Base-by-base conservation (phyloP, 2,113 vertebrate genomes). In the Engraulis encrasicolus region DNA sequence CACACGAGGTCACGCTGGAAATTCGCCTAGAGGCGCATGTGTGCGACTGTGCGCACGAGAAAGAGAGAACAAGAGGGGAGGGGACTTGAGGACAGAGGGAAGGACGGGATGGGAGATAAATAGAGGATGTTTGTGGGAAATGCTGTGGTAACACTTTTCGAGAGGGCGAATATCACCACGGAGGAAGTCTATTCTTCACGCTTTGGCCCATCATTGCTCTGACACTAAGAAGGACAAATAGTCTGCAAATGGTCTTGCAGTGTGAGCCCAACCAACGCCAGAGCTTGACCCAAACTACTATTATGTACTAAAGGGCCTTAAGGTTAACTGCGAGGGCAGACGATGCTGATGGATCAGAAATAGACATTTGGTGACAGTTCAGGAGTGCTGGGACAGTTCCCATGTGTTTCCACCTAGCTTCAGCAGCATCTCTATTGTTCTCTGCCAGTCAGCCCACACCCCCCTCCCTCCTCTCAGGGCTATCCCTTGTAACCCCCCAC, bases 41-140 rank as follows among this genome's bases (percentile, higher is more conserved):
- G n/a, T n/a, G n/a, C n/a, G n/a, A n/a, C n/a, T n/a, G 50, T 50
- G 66, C 78, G 49, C 58, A 86, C 19, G 66, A 50, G 66, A 71
- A 14, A 80, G 78, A 37, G 74, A 83, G 71, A 50, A 17, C 27
- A 19, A 23, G 17, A 20, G 80, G 84, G n/a, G 82, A 89, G 87
- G 80, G 79, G 82, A 82, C 78, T 37, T 36, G 79, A 20, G 83
- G 91, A 91, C 90, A 88, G 83, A 83, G 88, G 85, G 84, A 71
- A 78, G 78, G 74, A 82, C 83, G 74, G 34, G 9, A 84, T 86
- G 88, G 89, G 89, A 91, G 86, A 58, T 23, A 58, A 58, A 58
- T 58, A 66, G 58, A 66, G 86, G 90, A 92, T 91, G 81, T 81
- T 81, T 52, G 48, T 81, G 66, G 66, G 66, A 74, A 74, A 74